Percentiles rank a stretch among this genome's conserved stretches.
These are phyloP conservation scores for Merodon equestris DNA, from an alignment of 2,888 invertebrate species.

Conservation along the genomic window DNA sequence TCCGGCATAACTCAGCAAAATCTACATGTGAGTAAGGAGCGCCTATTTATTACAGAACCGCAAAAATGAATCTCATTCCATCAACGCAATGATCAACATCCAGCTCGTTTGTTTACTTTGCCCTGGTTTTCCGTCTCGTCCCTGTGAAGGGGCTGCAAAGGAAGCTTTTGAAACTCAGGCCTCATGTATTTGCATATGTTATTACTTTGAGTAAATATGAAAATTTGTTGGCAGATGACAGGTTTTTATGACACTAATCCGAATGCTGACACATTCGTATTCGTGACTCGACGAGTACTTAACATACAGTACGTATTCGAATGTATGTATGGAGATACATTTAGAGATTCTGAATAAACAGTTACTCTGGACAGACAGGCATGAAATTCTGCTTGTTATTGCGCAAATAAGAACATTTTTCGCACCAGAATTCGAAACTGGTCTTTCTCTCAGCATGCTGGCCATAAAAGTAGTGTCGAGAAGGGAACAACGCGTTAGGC, in stretches of 20 bases:
- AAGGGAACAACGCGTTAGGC: conserved; percentile 5
- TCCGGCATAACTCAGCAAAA: conserved; percentile 32
- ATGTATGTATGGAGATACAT: too few relatives aligned
- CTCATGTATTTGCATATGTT: conserved; percentile 44
- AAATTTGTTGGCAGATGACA: conserved; percentile 62
- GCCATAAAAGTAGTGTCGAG: conserved; percentile 34
- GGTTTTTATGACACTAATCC: conserved; percentile 63
- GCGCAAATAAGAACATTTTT: conserved; percentile 48
- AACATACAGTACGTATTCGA: too few relatives aligned
- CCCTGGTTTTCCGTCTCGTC: background rate
- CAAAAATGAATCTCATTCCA: conserved; percentile 45
- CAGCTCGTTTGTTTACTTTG: conserved; percentile 47
- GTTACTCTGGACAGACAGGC: background rate
- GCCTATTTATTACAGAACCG: conserved; percentile 42
- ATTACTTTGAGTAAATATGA: conserved; percentile 57
- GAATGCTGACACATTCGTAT: conserved; percentile 54
- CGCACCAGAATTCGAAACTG: conserved; percentile 11
- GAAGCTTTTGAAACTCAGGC: conserved; percentile 23
- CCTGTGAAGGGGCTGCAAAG: conserved; percentile 1
- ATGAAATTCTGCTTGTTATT: conserved; percentile 49
- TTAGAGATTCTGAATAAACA: background rate
- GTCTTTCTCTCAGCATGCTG: conserved; percentile 4
- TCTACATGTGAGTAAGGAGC: conserved; percentile 16
- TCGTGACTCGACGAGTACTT: conserved; percentile 32
- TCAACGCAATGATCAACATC: conserved; percentile 24